Evolutionary conservation across 2,888 invertebrate genomes (phyloP), one percentile per base, ranked within the genome.

Genomic region (Galeopsomyia nigrocyanea): DNA sequence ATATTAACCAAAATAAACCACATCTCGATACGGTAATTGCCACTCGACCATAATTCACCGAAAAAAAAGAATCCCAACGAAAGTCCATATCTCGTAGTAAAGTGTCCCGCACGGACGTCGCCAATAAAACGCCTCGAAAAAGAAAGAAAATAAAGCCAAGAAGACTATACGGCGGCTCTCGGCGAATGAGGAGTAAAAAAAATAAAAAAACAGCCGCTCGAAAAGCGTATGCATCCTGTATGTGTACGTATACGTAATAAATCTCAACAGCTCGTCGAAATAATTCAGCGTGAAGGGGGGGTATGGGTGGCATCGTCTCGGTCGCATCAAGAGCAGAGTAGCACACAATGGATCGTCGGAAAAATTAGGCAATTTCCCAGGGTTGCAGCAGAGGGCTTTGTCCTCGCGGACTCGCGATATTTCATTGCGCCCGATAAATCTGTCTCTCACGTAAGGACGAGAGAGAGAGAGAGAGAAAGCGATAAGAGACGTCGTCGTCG

Each of bases 361-460:
- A 74, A 74, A 74, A 74, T 74, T 70, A 74, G 58, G 55, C 70
- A 70, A 74, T 70, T 70, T 70, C 70, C 69, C 56, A 46, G 14
- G 39, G 39, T 39, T 39, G 39, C 39, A 10, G 26, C 26, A 26
- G 26, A 16, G 17, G 53, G 47, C 68, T 62, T 69, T 65, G 62
- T 73, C 66, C 14, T 6, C 47, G n/a, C 17, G 6, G 66, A 66
- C 65, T 66, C 22, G 26, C 71, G 63, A 67, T 71, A 62, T 63
- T 67, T 71, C 62, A 71, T 50, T 58, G 68, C 26, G 63, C 58
- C 49, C 69, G 56, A 73, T 73, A 73, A 74, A 74, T 74, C 63
- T 72, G 62, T 68, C 73, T n/a, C 60, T 51, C 61, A 69, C 68
- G 49, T 73, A 69, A 73, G 72, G 72, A 63, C 72, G 63, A 26